Percentiles rank a stretch among this genome's conserved stretches.
phyloP scores from a whole-genome alignment of 2,113 vertebrate genomes.

The Leptosomus discolor region DNA sequence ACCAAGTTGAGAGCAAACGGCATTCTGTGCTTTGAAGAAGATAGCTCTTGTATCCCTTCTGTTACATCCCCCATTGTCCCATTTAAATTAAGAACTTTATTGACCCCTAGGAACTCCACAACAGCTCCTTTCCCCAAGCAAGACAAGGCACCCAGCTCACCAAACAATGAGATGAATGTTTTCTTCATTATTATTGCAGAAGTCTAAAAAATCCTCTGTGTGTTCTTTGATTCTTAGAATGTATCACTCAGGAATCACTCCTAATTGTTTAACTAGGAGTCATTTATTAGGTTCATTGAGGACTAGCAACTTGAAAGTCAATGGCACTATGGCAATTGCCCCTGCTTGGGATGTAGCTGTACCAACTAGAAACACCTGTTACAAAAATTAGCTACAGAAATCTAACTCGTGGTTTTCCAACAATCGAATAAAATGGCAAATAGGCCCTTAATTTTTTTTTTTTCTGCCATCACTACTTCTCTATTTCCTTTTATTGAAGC shows the following conservation, averaged over 20 bases:
- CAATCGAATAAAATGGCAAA: neutral
- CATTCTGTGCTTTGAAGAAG: neutral
- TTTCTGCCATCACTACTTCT: neutral
- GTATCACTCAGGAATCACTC: neutral
- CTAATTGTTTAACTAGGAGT: neutral
- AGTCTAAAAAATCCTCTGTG: neutral
- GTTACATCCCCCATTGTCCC: neutral
- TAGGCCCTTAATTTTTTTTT: no score
- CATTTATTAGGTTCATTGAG: neutral
- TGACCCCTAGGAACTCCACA: neutral
- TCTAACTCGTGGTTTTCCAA: neutral
- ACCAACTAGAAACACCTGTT: neutral
- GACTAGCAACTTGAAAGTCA: neutral
- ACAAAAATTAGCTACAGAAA: neutral
- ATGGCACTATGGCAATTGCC: neutral
- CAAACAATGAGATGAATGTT: neutral
- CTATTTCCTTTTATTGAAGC: neutral
- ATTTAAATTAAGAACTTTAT: neutral
- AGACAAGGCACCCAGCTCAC: neutral
- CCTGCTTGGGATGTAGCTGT: neutral
- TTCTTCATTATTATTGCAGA: neutral
- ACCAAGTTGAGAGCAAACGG: neutral
- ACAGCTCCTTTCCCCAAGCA: neutral
- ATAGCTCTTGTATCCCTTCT: neutral
- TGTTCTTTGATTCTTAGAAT: neutral